Evolutionary conservation across 92 coral and sea anemone species (phyloP), one percentile per base, ranked within the genome.

Genomic region (Phenganax stokvisi): DNA sequence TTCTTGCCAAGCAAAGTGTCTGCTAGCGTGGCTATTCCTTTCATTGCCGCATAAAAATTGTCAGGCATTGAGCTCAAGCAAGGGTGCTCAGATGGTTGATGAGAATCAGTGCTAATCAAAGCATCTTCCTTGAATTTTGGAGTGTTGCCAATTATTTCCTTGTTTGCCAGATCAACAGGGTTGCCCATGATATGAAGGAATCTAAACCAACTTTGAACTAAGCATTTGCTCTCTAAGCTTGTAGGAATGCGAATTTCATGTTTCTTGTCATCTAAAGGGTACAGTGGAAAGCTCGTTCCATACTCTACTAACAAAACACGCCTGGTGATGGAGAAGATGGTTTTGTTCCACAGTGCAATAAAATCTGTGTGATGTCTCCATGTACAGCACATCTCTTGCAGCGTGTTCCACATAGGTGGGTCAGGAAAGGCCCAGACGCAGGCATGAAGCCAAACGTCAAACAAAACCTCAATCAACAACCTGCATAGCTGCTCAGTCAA

Each of bases 361-460:
- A 96, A 90, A 9, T 93, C 89, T 57, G 87, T 86, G 66, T 96
- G 99, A 66, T 96, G 99, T 37, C 99, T 82, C 99, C 99, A 96
- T 1, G 92, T 88, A 85, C 89, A 77, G 75, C 99, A 96, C 72
- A 96, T 86, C 77, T 96, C 99, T 76, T 96, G 92, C 78, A 96
- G 61, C 6, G 99, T 96, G 65, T 96, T 96, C 99, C 99, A 96
- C 87, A 92, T 83, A 0, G 99, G 91, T 0, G 99, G 99, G 7
- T 93, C 87, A 9, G 97, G 99, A 37, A 96, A 96, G 53, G 88
- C 89, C 82, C 91, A 88, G 9, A 83, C 79, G 71, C 97, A 86
- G 27, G 99, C 99, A 70, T 89, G 87, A 31, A 96, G 89, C 99
- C 99, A 96, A 9, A 96, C 97, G 55, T 96, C 99, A 12, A 92